These are phyloP conservation scores for Eulemur rubriventer DNA, from an alignment of 2,797 vertebrate genomes.

Conservation along the genomic window DNA sequence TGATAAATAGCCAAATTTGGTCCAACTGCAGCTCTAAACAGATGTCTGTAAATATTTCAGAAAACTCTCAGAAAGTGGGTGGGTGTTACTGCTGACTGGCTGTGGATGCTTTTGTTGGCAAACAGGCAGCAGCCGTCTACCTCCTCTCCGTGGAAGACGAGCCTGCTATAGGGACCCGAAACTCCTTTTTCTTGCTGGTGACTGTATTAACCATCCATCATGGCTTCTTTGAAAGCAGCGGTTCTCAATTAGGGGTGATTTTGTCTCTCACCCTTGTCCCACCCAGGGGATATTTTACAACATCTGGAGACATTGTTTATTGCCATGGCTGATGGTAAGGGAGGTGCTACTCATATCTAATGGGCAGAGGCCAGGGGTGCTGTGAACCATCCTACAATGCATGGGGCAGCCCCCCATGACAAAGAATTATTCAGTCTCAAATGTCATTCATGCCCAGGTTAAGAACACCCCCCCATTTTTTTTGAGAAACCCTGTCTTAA, in stretches of 20 bases:
- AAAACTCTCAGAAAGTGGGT: constrained; percentile 66
- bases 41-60: constrained; percentile 83
- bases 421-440: neutral
- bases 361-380: neutral
- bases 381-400: neutral
- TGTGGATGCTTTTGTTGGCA: constrained; percentile 76
- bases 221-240: neutral
- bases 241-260: neutral
- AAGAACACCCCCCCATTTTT: neutral
- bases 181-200: neutral
- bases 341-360: neutral
- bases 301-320: neutral
- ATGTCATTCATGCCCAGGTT: neutral
- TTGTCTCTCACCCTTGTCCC: neutral
- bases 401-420: too few relatives aligned
- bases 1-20: constrained; percentile 77
- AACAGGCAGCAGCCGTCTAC: constrained; percentile 64
- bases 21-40: constrained; percentile 73
- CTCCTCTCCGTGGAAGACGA: neutral
- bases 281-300: neutral
- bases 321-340: neutral
- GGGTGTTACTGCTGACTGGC: constrained; percentile 69
- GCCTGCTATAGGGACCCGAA: neutral
- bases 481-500: neutral
- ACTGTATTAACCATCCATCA: neutral